phyloP scores from a whole-genome alignment of 2,888 invertebrate species.

The Marasmarcha lunaedactyla region DNA sequence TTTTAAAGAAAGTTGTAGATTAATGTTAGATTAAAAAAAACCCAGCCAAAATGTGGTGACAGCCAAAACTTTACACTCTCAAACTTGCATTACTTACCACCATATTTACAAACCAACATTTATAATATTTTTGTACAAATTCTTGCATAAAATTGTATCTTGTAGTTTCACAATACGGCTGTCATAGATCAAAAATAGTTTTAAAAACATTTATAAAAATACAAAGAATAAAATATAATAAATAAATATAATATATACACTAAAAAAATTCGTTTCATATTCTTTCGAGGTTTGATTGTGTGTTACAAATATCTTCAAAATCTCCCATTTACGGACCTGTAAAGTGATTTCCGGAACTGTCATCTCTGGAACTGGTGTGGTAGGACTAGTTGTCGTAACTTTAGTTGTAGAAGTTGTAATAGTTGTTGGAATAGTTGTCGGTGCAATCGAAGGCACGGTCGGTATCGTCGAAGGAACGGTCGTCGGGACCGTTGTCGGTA shows the following conservation, averaged over 20 bases:
- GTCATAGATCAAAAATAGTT: too few species aligned
- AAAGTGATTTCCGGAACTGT: slow-evolving; percentile 44
- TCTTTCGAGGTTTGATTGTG: too few species aligned
- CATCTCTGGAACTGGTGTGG: slow-evolving; percentile 27
- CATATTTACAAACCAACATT: slow-evolving; percentile 11
- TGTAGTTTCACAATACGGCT: not conserved
- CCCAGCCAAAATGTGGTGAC: slow-evolving; percentile 5
- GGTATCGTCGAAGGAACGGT: slow-evolving; percentile 18
- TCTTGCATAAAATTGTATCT: too few species aligned
- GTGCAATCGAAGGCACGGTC: slow-evolving; percentile 29
- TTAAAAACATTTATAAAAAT: too few species aligned
- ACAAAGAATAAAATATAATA: too few species aligned
- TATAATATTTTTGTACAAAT: too few species aligned
- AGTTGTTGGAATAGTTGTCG: not conserved
- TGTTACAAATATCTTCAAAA: too few species aligned
- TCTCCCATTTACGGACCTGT: slow-evolving; percentile 40
- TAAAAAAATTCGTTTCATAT: too few species aligned
- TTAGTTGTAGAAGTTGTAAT: not conserved
- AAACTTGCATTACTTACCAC: slow-evolving; percentile 4
- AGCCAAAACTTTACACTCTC: slow-evolving; percentile 5
- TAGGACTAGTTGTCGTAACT: not conserved
- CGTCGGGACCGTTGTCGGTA: slow-evolving; percentile 20
- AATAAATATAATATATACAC: too few species aligned
- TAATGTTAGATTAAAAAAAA: slow-evolving; percentile 12
- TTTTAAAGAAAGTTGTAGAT: too few species aligned